Evolutionary conservation across 2,797 vertebrate genomes (phyloP), one percentile per base, ranked within the genome.

Genomic region (Argya squamiceps): DNA sequence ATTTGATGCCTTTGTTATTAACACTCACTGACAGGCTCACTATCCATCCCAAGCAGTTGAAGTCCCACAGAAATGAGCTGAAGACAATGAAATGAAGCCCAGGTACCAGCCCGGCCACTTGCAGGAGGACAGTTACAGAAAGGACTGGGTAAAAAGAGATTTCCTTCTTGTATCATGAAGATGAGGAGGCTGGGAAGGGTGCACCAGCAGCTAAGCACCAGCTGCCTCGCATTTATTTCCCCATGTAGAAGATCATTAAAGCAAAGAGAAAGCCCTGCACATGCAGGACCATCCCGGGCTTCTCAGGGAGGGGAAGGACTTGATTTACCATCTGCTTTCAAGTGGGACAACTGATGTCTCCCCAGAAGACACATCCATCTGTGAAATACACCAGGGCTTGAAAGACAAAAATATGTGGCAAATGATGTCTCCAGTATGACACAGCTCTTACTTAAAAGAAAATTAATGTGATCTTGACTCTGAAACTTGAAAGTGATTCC

Each of bases 161-260:
- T 86, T 86, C 10, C 29, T 65, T 77, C 69, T 59, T 77, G 24
- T 10, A 69, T 24, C 60, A 43, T 36, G n/a, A n/a, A 62, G 20
- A 76, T 12, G 18, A 53, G 18, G 74, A 52, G 32, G 27, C 32
- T 90, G 49, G 30, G 36, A 79, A 90, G 19, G n/a, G n/a, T 21
- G 32, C 20, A 44, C 18, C 30, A 59, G 43, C n/a, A 74, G 32
- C 39, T 44, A 58, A 56, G 34, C 12, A 65, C 10, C 3, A 2
- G 27, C 34, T 69, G 43, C 2, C 1, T n/a, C 10, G 0, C 15
- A 37, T 37, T 37, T 37, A 11, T 50, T 89, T 91, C 20, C 49
- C 0, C 0, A 2, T 37, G n/a, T 1, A 44, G 62, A 46, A 49
- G 30, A 46, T 11, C 9, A 8, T 50, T 65, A 41, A 47, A 58